Conservation (phyloP, 1,140 invertebrate genomes). For the Eubasilissa regina region DNA sequence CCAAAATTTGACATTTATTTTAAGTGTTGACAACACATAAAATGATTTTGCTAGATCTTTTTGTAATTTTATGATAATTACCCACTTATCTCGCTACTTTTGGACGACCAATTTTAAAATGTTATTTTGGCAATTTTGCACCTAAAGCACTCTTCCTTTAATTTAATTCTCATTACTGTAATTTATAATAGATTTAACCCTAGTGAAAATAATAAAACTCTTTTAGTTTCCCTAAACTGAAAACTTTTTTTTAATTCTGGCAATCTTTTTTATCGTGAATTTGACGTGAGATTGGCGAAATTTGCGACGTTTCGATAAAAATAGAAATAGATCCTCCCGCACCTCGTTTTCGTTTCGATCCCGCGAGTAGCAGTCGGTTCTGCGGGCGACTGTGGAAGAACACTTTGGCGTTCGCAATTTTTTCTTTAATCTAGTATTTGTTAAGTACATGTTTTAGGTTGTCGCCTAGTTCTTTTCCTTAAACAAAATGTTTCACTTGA, state of each 20-base stretch:
- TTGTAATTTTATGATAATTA: too few species aligned
- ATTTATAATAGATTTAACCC: too few species aligned
- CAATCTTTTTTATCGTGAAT: conserved; percentile 16
- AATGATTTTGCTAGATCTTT: too few species aligned
- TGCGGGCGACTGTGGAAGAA: conserved; percentile 22
- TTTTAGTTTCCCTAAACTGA: too few species aligned
- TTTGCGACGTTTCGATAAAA: conserved; percentile 46
- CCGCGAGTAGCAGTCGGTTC: conserved; percentile 32
- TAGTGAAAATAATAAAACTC: too few species aligned
- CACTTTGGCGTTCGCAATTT: conserved; percentile 25
- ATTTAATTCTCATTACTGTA: too few species aligned
- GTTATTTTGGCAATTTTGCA: too few species aligned
- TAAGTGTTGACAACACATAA: background rate
- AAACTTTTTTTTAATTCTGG: background rate
- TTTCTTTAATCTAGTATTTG: conserved; percentile 35
- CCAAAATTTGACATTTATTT: background rate
- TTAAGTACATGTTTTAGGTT: too few species aligned
- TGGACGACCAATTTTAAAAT: too few species aligned
- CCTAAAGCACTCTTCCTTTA: too few species aligned
- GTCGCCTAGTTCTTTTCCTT: background rate
- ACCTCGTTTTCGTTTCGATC: conserved; percentile 49
- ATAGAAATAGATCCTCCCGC: conserved; percentile 41
- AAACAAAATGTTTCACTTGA: conserved; percentile 67
- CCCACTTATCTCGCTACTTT: too few species aligned
- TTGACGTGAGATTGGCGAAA: conserved; percentile 38